Percentiles rank a stretch among this genome's conserved stretches.
These are phyloP conservation scores for Muscicapa striata DNA, from an alignment of 2,797 vertebrate species.

Conservation along the genomic window DNA sequence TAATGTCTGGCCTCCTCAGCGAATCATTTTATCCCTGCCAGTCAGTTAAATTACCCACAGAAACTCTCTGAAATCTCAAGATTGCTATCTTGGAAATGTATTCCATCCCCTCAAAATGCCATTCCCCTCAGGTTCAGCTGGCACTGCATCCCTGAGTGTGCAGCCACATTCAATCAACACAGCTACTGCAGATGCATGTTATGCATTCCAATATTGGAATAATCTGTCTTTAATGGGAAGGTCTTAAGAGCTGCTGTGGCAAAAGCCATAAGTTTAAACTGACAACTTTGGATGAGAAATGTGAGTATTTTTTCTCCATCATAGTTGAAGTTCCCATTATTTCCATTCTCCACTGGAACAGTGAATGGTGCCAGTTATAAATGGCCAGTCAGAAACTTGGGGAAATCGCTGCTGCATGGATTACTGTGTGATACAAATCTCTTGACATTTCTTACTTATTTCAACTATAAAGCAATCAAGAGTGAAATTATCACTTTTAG, in stretches of 20 bases:
- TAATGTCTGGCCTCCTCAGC: neutral
- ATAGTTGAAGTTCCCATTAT: constrained; percentile 28
- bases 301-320: constrained; percentile 27
- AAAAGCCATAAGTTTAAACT: constrained; percentile 31
- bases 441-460: constrained; percentile 8
- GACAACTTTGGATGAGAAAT: constrained; percentile 48
- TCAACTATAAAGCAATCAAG: constrained; percentile 39
- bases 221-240: constrained; percentile 25
- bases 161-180: neutral
- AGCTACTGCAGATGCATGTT: neutral
- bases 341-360: constrained; percentile 49
- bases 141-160: neutral
- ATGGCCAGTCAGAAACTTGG: constrained; percentile 33
- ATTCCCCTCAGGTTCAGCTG: neutral
- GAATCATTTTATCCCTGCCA: neutral
- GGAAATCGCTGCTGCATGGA: neutral
- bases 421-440: constrained; percentile 12
- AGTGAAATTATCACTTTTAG: constrained; percentile 45
- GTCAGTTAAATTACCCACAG: neutral
- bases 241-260: neutral
- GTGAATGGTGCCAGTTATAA: constrained; percentile 43
- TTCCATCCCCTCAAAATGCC: neutral
- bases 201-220: neutral
- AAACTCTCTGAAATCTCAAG: neutral
- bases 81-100: neutral